phyloP scores from a whole-genome alignment of 2,888 invertebrate species.

The Branchinecta sandiegonensis region DNA sequence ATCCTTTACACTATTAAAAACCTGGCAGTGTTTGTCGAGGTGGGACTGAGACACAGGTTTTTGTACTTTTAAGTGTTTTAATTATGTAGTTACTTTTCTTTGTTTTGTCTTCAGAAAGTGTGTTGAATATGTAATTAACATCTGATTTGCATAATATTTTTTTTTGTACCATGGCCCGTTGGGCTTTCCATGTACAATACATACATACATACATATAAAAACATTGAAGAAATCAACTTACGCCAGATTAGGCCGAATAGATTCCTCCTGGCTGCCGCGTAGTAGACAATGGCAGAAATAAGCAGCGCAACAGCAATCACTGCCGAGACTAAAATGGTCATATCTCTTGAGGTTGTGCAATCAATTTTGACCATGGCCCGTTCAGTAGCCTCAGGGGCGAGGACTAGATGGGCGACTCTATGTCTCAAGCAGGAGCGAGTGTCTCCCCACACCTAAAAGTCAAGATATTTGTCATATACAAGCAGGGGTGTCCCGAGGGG shows the following conservation, averaged over 20 bases:
- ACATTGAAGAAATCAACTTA: not conserved
- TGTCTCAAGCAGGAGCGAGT: not conserved
- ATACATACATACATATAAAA: no score
- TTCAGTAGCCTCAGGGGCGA: not conserved
- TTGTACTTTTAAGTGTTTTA: no score
- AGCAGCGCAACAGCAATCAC: not conserved
- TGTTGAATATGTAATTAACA: no score
- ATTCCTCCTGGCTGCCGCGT: not conserved
- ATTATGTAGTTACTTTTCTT: no score
- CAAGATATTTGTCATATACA: not conserved
- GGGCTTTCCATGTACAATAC: no score
- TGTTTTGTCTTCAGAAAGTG: no score
- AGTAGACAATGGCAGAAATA: not conserved
- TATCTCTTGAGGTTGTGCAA: not conserved
- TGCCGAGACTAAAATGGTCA: not conserved
- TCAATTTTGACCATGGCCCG: not conserved
- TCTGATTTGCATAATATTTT: no score
- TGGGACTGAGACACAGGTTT: no score
- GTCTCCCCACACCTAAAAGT: not conserved
- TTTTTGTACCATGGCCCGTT: no score
- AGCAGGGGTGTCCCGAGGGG: no score
- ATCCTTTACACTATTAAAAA: no score
- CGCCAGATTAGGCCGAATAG: not conserved
- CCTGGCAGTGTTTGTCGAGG: no score
- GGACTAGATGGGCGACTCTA: not conserved